Conservation (phyloP, 2,888 invertebrate species). For the Drosophila ustulata region DNA sequence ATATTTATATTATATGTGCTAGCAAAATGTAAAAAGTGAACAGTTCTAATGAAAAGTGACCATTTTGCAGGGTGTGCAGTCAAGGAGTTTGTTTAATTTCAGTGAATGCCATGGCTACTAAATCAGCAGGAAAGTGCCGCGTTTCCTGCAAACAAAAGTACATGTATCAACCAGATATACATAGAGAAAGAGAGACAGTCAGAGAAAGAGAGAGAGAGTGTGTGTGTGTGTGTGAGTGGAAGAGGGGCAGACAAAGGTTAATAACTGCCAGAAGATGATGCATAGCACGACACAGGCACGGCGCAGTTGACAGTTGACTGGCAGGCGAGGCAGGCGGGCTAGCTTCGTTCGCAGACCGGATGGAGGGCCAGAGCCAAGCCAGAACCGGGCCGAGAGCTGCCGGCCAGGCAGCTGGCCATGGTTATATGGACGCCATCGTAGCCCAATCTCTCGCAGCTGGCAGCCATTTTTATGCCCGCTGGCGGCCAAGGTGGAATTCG, state of each 20-base stretch:
- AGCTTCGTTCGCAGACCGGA: neutral
- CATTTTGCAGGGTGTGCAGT: slow-evolving; percentile 40
- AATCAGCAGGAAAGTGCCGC: slow-evolving; percentile 56
- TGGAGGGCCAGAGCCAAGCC: slow-evolving; percentile 15
- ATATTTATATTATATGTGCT: no score
- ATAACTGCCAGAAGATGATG: slow-evolving; percentile 80
- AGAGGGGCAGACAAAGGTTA: slow-evolving; percentile 66
- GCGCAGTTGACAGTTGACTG: slow-evolving; percentile 78
- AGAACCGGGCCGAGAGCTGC: slow-evolving; percentile 18
- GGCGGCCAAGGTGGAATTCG: slow-evolving; percentile 69
- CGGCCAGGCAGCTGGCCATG: slow-evolving; percentile 43
- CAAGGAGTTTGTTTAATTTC: slow-evolving; percentile 60
- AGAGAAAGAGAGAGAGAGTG: slow-evolving; percentile 7
- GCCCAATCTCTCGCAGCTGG: slow-evolving; percentile 63
- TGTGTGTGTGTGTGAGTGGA: neutral
- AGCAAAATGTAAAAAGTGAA: no score
- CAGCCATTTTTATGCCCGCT: slow-evolving; percentile 78
- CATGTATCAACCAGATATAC: slow-evolving; percentile 27
- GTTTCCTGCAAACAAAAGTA: slow-evolving; percentile 43
- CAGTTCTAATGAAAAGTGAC: slow-evolving; percentile 13
- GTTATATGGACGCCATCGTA: slow-evolving; percentile 47
- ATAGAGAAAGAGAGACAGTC: neutral
- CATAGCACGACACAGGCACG: slow-evolving; percentile 76
- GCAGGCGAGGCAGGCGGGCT: slow-evolving; percentile 37
- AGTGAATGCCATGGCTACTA: slow-evolving; percentile 62